Conservation (phyloP, 2,888 invertebrate genomes). For the Sepiola atlantica region DNA sequence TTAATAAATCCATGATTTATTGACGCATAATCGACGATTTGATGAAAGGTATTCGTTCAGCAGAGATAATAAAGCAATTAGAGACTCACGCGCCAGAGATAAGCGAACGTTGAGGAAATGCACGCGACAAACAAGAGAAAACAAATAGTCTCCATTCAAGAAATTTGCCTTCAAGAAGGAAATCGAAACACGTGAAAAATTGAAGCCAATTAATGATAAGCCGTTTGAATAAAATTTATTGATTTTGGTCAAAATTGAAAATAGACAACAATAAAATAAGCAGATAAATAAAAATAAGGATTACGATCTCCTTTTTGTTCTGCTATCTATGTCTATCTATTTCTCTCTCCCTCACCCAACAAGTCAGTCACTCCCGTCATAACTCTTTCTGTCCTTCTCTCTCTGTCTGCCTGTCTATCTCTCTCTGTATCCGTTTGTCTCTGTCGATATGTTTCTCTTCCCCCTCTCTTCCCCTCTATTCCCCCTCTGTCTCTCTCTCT, state of each 20-base stretch:
- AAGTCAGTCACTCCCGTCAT: too few species aligned
- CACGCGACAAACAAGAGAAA: neutral
- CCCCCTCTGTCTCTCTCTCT: too few species aligned
- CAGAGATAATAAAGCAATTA: constrained; percentile 12
- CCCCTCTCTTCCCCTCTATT: too few species aligned
- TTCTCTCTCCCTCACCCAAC: too few species aligned
- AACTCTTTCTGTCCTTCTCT: too few species aligned
- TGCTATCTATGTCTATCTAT: too few species aligned
- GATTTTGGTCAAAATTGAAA: neutral
- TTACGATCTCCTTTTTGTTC: neutral
- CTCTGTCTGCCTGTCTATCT: too few species aligned
- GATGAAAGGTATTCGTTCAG: neutral
- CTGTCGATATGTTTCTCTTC: too few species aligned
- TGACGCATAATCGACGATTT: neutral
- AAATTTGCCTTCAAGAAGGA: neutral
- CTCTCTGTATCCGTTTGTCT: too few species aligned
- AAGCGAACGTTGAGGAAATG: neutral
- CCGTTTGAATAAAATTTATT: constrained; percentile 7
- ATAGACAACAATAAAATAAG: neutral
- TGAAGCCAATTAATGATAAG: neutral
- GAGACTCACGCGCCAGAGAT: neutral
- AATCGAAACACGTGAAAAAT: neutral
- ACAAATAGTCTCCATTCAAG: too few species aligned
- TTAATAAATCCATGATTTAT: constrained; percentile 32
- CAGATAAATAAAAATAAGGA: neutral